Percentiles rank a stretch among this genome's conserved stretches.
These are phyloP conservation scores for Prunella strophiata DNA, from an alignment of 2,797 vertebrate species.

Conservation along the genomic window DNA sequence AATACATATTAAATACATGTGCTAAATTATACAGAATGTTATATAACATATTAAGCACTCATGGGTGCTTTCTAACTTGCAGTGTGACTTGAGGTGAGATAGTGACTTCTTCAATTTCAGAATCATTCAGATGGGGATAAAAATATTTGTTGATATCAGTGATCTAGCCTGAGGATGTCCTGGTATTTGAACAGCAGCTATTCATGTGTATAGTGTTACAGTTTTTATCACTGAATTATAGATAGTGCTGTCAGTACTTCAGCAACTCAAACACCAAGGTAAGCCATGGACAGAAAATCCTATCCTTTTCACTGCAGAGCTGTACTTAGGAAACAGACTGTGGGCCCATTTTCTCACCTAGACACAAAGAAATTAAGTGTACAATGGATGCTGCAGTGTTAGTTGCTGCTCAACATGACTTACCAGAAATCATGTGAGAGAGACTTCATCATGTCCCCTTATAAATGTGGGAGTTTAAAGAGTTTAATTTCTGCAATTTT, in stretches of 20 bases:
- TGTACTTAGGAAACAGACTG: neutral
- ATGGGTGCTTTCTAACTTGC: neutral
- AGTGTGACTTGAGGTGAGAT: neutral
- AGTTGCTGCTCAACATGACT: neutral
- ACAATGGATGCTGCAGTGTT: neutral
- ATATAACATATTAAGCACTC: neutral
- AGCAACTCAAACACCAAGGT: neutral
- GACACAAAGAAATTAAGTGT: neutral
- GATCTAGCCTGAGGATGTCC: neutral
- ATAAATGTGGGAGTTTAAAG: neutral
- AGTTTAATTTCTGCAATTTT: neutral
- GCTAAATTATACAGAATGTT: neutral
- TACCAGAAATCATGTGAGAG: neutral
- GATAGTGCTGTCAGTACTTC: neutral
- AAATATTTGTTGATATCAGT: neutral
- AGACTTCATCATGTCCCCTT: fast-evolving
- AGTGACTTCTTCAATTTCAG: neutral
- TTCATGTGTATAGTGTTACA: neutral
- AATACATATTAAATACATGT: neutral
- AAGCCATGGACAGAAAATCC: neutral
- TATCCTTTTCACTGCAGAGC: neutral
- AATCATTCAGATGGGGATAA: neutral
- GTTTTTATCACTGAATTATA: neutral
- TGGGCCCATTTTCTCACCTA: neutral
- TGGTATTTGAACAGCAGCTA: neutral